These are phyloP conservation scores for Actinemys pallida DNA, from an alignment of 2,113 vertebrate genomes.

Conservation along the genomic window DNA sequence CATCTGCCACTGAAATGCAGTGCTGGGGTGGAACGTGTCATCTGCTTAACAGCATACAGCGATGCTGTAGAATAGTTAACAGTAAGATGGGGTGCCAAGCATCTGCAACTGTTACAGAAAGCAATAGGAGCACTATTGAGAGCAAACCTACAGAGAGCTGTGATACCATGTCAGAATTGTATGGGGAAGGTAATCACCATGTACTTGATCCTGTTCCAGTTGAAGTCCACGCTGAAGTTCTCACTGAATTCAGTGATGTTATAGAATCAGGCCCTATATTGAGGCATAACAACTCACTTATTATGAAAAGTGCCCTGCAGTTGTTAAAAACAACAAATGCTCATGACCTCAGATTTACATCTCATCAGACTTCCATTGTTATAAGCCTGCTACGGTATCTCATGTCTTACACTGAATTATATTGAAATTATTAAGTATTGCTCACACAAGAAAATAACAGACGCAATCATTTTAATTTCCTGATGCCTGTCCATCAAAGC, in stretches of 20 bases:
- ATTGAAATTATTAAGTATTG: conserved; percentile 40
- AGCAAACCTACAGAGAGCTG: not conserved
- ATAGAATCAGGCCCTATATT: not conserved
- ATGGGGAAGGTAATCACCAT: not conserved
- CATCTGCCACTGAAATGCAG: not conserved
- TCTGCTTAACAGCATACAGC: not conserved
- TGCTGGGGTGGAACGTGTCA: not conserved
- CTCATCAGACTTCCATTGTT: conserved; percentile 34
- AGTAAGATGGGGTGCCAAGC: not conserved
- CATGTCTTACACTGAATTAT: conserved; percentile 17
- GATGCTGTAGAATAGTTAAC: not conserved
- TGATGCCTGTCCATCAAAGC: conserved; percentile 62
- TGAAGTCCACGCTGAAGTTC: not conserved
- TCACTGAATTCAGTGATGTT: not conserved
- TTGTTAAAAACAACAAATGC: conserved; percentile 11
- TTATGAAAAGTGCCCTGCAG: not conserved
- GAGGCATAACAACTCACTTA: not conserved
- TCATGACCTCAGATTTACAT: not conserved
- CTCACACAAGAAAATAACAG: conserved; percentile 52
- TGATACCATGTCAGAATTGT: not conserved
- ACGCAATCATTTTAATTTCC: conserved; percentile 39
- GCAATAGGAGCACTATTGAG: not conserved
- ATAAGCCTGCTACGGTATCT: conserved; percentile 42
- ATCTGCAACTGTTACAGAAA: not conserved
- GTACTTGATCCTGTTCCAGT: conserved; percentile 24